A percentile compares a stretch with the other conserved stretches of the same genome.
Evolutionary conservation across 2,888 invertebrate species (phyloP).

Genomic region (Nemurella pictetii): DNA sequence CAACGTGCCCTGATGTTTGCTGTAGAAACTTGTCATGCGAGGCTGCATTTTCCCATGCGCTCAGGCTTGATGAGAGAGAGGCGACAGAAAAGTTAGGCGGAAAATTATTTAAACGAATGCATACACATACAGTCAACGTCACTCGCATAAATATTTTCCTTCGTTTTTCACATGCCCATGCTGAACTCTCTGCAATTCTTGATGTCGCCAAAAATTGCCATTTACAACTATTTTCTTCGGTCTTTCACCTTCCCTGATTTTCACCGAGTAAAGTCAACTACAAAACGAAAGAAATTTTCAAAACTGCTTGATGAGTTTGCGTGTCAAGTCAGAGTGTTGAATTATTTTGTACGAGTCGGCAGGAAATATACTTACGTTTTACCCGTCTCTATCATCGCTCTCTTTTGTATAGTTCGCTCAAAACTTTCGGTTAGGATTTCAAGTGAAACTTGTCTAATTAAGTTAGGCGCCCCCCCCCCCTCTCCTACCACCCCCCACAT

Average conservation of each 20-base stretch:
- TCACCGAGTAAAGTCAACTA: not conserved
- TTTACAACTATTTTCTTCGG: not conserved
- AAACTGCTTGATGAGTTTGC: not conserved
- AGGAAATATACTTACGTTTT: not conserved
- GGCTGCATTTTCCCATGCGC: no score
- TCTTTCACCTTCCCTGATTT: not conserved
- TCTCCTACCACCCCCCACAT: no score
- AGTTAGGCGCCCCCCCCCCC: slow-evolving; percentile 1
- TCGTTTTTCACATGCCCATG: not conserved
- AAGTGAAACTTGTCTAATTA: slow-evolving; percentile 31
- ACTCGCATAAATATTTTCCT: not conserved
- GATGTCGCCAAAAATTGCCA: not conserved
- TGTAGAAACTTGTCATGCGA: not conserved
- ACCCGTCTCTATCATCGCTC: slow-evolving; percentile 9
- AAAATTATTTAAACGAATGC: not conserved
- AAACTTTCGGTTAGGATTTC: slow-evolving; percentile 23
- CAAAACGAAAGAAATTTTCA: not conserved
- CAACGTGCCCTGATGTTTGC: not conserved
- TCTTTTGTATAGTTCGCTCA: slow-evolving; percentile 1
- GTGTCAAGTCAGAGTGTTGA: not conserved
- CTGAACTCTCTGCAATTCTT: not conserved
- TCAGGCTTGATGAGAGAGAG: no score
- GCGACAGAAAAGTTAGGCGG: not conserved
- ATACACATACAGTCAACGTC: not conserved
- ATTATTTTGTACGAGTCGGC: not conserved